A percentile compares a stretch with the other conserved stretches of the same genome.
Evolutionary conservation across 2,113 vertebrate species (phyloP).

Genomic region (Alethe diademata): DNA sequence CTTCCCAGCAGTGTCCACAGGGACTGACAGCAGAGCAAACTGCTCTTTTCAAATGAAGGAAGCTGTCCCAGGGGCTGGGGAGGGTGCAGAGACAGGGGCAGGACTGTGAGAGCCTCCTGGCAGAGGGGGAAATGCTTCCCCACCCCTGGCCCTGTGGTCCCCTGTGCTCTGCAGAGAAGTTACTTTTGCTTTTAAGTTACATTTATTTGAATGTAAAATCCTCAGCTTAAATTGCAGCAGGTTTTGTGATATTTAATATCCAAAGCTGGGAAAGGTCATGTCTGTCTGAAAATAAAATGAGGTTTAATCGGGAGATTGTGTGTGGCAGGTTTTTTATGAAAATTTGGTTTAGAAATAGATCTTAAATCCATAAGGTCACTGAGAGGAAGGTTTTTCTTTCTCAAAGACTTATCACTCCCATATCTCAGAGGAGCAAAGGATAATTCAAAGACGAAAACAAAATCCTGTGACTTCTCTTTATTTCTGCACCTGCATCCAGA

Average conservation of each 20-base stretch:
- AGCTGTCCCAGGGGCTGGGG: not conserved
- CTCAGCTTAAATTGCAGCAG: constrained; percentile 61
- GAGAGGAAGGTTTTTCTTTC: constrained; percentile 29
- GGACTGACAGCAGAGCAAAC: not conserved
- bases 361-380: constrained; percentile 64
- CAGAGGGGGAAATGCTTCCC: not conserved
- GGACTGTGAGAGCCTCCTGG: rapidly evolving
- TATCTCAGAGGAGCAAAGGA: constrained; percentile 14
- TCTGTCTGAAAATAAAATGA: constrained; percentile 63
- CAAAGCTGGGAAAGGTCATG: constrained; percentile 68
- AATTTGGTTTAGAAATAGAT: constrained; percentile 52
- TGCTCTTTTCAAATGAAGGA: rapidly evolving
- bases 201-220: constrained; percentile 58
- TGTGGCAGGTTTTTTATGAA: constrained; percentile 53
- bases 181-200: constrained; percentile 6
- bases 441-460: not conserved
- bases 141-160: not conserved
- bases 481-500: not conserved
- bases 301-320: constrained; percentile 57
- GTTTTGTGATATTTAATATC: constrained; percentile 72
- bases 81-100: not conserved
- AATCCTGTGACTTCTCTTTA: not conserved
- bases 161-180: not conserved
- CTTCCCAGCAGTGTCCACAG: rapidly evolving
- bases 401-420: not conserved